Conservation (phyloP, 2,888 invertebrate species). For the Drosophila kambysellisi region DNA sequence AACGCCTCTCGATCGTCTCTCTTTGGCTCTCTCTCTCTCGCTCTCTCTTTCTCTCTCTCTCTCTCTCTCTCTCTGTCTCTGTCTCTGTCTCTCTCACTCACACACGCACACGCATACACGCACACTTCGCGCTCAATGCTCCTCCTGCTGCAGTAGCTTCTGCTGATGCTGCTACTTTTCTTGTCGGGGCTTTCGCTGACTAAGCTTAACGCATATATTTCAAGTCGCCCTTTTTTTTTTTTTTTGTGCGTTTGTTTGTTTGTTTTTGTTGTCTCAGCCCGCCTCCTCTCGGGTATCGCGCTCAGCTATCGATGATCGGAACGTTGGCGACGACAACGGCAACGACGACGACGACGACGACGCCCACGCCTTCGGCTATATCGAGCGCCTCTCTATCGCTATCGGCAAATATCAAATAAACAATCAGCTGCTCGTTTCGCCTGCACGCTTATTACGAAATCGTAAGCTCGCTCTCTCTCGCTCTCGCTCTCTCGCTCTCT, state of each 20-base stretch:
- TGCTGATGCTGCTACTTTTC: conserved; percentile 7
- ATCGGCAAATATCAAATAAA: conserved; percentile 42
- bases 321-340: background rate
- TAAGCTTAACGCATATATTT: conserved; percentile 37
- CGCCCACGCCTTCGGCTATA: conserved; percentile 19
- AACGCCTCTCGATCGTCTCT: conserved; percentile 23
- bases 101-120: conserved; percentile 1
- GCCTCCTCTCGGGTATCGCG: conserved; percentile 16
- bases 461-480: conserved; percentile 19
- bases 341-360: background rate
- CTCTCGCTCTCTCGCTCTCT: conserved; percentile 1
- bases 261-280: background rate
- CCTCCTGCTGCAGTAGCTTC: conserved; percentile 16
- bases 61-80: conserved; percentile 7
- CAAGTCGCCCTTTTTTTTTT: background rate
- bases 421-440: conserved; percentile 39
- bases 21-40: conserved; percentile 12
- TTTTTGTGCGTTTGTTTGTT: background rate
- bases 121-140: conserved; percentile 13
- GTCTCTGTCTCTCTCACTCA: background rate
- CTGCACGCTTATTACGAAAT: conserved; percentile 59
- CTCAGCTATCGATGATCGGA: conserved; percentile 23
- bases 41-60: conserved; percentile 16
- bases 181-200: conserved; percentile 39
- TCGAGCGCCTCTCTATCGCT: conserved; percentile 18